These are phyloP conservation scores for Megastigmus dorsalis DNA, from an alignment of 2,888 invertebrate genomes.

Conservation along the genomic window DNA sequence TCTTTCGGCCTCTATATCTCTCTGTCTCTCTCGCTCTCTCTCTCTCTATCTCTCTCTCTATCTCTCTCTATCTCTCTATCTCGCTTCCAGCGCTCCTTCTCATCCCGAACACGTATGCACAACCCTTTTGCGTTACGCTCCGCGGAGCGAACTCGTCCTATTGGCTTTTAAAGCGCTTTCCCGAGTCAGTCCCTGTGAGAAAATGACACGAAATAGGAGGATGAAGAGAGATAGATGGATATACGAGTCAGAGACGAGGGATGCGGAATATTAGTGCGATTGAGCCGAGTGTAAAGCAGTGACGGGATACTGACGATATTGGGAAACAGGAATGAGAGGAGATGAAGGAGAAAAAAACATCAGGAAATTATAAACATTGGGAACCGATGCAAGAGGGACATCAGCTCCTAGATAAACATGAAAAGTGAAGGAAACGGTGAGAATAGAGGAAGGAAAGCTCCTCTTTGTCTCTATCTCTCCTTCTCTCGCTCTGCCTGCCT, in stretches of 20 bases:
- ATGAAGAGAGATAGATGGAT: not conserved
- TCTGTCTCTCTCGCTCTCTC: slow-evolving; percentile 29
- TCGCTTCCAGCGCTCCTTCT: slow-evolving; percentile 13
- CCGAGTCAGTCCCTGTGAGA: not conserved
- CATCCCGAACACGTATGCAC: slow-evolving; percentile 21
- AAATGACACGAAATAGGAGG: slow-evolving; percentile 6
- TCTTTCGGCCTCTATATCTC: not conserved
- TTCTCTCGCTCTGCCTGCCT: slow-evolving; percentile 3
- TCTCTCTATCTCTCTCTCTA: slow-evolving; percentile 24
- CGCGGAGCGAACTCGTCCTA: slow-evolving; percentile 59
- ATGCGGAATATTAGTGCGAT: slow-evolving; percentile 24
- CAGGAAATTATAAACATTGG: not conserved
- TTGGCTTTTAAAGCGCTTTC: slow-evolving; percentile 39
- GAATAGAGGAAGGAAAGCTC: no score
- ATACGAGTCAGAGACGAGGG: not conserved
- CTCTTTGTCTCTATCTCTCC: no score
- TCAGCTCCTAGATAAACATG: not conserved
- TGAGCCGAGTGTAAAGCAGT: not conserved
- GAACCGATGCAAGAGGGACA: not conserved
- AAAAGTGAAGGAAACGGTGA: not conserved
- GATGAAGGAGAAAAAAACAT: no score
- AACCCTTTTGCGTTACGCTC: slow-evolving; percentile 51
- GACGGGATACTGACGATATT: no score
- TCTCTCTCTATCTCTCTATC: slow-evolving; percentile 10
- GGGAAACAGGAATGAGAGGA: not conserved